phyloP scores from a whole-genome alignment of 2,888 invertebrate species.

The Cacoxenus indagator region DNA sequence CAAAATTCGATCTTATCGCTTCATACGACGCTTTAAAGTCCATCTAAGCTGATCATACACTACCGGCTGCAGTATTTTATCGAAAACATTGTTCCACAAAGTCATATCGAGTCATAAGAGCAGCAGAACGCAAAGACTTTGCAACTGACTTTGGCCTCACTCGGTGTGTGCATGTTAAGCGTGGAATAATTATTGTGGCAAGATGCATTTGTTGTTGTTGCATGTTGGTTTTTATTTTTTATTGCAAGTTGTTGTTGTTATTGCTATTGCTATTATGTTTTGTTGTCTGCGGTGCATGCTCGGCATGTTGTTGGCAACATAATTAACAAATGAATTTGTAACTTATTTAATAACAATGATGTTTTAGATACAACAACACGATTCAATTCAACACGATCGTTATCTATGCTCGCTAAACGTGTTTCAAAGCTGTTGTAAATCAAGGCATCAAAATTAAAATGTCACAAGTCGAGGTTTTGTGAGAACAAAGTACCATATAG shows the following conservation, averaged over 20 bases:
- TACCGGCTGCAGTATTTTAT: constrained; percentile 5
- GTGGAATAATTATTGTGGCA: constrained; percentile 33
- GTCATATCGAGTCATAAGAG: constrained; percentile 16
- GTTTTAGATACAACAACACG: constrained; percentile 30
- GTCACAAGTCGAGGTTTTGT: constrained; percentile 40
- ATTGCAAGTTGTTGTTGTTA: constrained; percentile 1
- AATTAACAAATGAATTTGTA: constrained; percentile 69
- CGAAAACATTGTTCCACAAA: neutral
- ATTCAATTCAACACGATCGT: constrained; percentile 22
- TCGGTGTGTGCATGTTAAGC: constrained; percentile 19
- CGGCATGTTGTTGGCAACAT: constrained; percentile 54
- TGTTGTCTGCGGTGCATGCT: neutral
- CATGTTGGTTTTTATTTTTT: too few relatives aligned
- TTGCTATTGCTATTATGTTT: neutral
- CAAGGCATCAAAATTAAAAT: constrained; percentile 55
- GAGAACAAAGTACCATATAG: constrained; percentile 20
- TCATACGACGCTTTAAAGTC: constrained; percentile 45
- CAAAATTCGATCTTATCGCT: constrained; percentile 56
- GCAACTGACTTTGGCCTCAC: neutral
- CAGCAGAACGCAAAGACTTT: neutral
- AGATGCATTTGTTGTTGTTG: constrained; percentile 18
- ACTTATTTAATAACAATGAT: constrained; percentile 50
- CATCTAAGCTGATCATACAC: constrained; percentile 32
- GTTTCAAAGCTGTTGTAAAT: constrained; percentile 42
- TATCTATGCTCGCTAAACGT: constrained; percentile 17